Conservation (phyloP, 2,113 vertebrate species). For the Melanotaenia duboulayi region DNA sequence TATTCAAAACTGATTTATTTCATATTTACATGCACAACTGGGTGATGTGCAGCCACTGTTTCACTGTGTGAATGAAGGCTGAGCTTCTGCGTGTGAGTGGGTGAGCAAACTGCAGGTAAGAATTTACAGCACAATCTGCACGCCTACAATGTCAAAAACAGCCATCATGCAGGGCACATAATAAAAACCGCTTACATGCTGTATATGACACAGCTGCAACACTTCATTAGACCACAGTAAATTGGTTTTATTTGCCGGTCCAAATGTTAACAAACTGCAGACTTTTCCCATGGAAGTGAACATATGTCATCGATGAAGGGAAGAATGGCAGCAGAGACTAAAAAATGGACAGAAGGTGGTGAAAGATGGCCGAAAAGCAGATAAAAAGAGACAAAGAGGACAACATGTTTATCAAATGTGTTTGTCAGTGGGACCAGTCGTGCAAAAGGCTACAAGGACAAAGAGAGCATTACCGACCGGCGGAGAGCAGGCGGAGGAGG, state of each 20-base stretch:
- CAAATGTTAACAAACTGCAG: background rate
- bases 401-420: slow-evolving; percentile 62
- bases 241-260: background rate
- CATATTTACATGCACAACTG: background rate
- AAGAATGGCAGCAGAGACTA: slow-evolving; percentile 13
- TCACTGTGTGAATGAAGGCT: slow-evolving; percentile 25
- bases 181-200: slow-evolving; percentile 9
- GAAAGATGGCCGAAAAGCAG: slow-evolving; percentile 40
- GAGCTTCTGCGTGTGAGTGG: slow-evolving; percentile 35
- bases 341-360: slow-evolving; percentile 39
- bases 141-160: slow-evolving; percentile 58
- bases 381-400: slow-evolving; percentile 43
- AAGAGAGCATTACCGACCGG: slow-evolving; percentile 45
- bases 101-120: slow-evolving; percentile 59
- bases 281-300: background rate
- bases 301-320: slow-evolving; percentile 11
- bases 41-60: slow-evolving; percentile 2
- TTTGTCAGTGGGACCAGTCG: slow-evolving; percentile 12
- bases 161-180: slow-evolving; percentile 26
- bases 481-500: slow-evolving; percentile 25
- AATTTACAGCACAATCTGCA: slow-evolving; percentile 42
- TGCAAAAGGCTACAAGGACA: slow-evolving; percentile 57
- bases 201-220: slow-evolving; percentile 15
- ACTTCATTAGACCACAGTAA: background rate
- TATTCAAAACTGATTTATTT: background rate